phyloP scores from a whole-genome alignment of 2,113 vertebrate species.

The Neolamprologus longior region DNA sequence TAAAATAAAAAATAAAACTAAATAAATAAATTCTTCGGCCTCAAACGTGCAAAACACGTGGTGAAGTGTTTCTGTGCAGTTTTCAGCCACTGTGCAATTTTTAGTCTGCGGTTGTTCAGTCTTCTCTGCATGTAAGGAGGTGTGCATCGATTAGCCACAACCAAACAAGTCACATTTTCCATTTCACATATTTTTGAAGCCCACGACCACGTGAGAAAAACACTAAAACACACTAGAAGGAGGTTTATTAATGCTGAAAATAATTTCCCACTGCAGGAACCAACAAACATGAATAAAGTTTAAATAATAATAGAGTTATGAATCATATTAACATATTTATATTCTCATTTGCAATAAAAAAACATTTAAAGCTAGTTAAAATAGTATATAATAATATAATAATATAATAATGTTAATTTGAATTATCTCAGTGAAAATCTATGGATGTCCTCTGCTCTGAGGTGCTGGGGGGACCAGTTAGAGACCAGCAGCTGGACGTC shows the following conservation, averaged over 20 bases:
- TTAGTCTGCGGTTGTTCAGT: neutral
- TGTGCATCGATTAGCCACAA: neutral
- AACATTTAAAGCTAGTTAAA: accelerated
- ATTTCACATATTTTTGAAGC: neutral
- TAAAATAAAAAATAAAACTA: accelerated
- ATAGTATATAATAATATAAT: neutral
- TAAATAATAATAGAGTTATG: no score
- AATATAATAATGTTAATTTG: neutral
- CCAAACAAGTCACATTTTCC: neutral
- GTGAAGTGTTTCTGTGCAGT: neutral
- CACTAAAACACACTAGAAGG: neutral
- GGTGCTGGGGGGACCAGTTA: accelerated
- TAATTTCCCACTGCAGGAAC: accelerated
- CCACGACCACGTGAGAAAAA: neutral
- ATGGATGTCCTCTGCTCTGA: accelerated
- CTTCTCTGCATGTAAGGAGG: neutral
- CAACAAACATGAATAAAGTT: neutral
- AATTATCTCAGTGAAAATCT: neutral
- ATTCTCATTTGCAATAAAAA: neutral
- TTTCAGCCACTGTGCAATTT: neutral
- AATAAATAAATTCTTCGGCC: accelerated
- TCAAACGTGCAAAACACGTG: neutral
- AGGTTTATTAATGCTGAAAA: accelerated
- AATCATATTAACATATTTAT: neutral
- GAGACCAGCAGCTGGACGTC: neutral